Base-by-base conservation (phyloP, 1,140 invertebrate species). In the Trachelipus rathkii region DNA sequence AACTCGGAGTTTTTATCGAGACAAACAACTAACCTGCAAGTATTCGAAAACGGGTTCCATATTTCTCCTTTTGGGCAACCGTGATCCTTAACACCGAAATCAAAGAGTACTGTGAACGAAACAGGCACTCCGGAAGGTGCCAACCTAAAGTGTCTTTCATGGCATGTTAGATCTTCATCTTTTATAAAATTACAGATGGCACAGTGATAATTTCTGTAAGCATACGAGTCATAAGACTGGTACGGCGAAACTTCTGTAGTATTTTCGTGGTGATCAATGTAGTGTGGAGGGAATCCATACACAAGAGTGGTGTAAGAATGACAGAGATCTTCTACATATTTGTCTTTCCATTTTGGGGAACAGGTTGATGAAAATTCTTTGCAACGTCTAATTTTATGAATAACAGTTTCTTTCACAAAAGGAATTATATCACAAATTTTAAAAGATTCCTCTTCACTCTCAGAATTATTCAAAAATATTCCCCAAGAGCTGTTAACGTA, bases 151-250 rank as follows among this genome's bases (percentile, higher is more conserved):
- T 79, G 53, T 67, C 72, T 69, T 19, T 80, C 77, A 8, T 82
- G 74, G 78, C 87, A 87, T 53, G 78, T 78, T 24, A 86, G 71
- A 71, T 84, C 72, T 75, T 87, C 85, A 44, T 86, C 78, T 3
- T 79, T 78, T 0, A 85, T 85, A 21, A 84, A 81, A 79, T 89
- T 88, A 81, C 89, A 90, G 10, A 86, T 77, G 6, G 88, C 89
- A 81, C 89, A 90, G 79, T 89, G 88, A 0, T 85, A 81, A 78
- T 90, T 90, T 77, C 86, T 83, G 81, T 87, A 89, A 6, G 82
- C 79, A 82, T 72, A 44, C 60, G 74, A 69, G 44, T 72, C 73
- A 21, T 76, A 71, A 50, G 33, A 33, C 6, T 33, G 50, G 11
- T 15, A 19, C 50, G 50, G 11, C 11, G 11, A 15, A 4, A 24